Percentiles rank a stretch among this genome's conserved stretches.
phyloP scores from a whole-genome alignment of 30 jellyfish, hydroid and myxozoan genomes.

The Hydractinia symbiolongicarpus region DNA sequence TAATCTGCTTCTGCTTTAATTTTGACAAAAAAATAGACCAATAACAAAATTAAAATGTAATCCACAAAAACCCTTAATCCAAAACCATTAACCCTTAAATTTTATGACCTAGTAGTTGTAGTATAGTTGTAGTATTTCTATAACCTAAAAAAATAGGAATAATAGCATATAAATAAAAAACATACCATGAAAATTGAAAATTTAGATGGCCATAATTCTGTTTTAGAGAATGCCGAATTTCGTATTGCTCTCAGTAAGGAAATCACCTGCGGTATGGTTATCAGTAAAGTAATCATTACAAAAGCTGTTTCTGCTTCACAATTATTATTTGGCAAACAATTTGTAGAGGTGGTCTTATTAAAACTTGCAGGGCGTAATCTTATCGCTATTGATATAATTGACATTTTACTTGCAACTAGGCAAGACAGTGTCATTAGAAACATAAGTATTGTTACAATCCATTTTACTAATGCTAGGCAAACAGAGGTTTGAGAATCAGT shows the following conservation, averaged over 20 bases:
- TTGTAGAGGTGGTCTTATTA: background rate
- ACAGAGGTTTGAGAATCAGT: slow-evolving; percentile 30
- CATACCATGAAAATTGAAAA: slow-evolving; percentile 45
- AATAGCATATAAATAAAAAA: too few species aligned
- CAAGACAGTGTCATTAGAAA: slow-evolving; percentile 24
- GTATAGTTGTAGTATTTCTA: too few species aligned
- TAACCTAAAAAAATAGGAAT: too few species aligned
- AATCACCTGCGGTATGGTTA: slow-evolving; percentile 67
- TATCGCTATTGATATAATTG: slow-evolving; percentile 53
- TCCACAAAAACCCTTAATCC: too few species aligned
- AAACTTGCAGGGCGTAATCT: slow-evolving; percentile 17
- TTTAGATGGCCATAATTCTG: slow-evolving; percentile 64
- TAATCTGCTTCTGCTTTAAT: too few species aligned
- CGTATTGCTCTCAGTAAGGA: slow-evolving; percentile 35
- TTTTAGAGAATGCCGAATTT: slow-evolving; percentile 42
- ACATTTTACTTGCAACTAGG: slow-evolving; percentile 47
- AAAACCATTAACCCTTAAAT: too few species aligned
- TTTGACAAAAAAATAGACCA: too few species aligned
- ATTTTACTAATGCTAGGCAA: slow-evolving; percentile 31
- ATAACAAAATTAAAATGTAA: too few species aligned
- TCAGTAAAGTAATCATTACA: slow-evolving; percentile 45
- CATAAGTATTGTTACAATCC: slow-evolving; percentile 42
- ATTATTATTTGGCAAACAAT: background rate
- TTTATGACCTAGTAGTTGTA: too few species aligned
- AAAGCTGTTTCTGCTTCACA: slow-evolving; percentile 30